Percentiles rank a stretch among this genome's conserved stretches.
Evolutionary conservation across 2,888 invertebrate genomes (phyloP).

Genomic region (Tricholauxania praeusta): DNA sequence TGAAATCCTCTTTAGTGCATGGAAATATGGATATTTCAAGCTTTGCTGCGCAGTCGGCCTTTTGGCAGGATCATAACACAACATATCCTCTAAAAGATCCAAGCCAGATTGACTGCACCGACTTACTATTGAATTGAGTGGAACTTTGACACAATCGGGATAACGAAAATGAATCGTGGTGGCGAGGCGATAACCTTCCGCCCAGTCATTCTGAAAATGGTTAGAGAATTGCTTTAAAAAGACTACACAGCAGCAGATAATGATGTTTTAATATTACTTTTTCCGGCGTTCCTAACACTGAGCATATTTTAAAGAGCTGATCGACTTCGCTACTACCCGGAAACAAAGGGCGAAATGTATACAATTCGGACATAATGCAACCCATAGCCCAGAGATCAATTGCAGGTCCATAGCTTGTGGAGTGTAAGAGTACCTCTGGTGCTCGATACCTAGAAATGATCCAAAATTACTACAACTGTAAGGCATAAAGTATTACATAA

Average conservation of each 20-base stretch:
- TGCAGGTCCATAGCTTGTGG: conserved; percentile 95
- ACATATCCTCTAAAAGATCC: conserved; percentile 84
- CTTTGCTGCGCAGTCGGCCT: conserved; percentile 92
- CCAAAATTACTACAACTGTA: neutral
- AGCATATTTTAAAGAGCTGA: conserved; percentile 95
- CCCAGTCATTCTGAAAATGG: conserved; percentile 82
- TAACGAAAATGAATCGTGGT: conserved; percentile 96
- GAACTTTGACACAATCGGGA: conserved; percentile 87
- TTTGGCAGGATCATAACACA: conserved; percentile 92
- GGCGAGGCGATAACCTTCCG: conserved; percentile 94
- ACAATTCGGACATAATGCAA: conserved; percentile 97
- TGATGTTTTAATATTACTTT: conserved; percentile 70
- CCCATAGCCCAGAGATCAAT: conserved; percentile 99
- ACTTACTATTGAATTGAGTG: conserved; percentile 83
- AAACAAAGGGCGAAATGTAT: conserved; percentile 93
- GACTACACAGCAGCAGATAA: neutral
- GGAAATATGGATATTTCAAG: conserved; percentile 75
- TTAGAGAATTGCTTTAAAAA: neutral
- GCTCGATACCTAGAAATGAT: conserved; percentile 81
- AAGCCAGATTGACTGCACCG: conserved; percentile 87
- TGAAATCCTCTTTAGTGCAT: conserved; percentile 64
- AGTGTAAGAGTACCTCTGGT: conserved; percentile 94
- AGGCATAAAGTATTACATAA: neutral
- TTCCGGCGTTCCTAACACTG: conserved; percentile 91
- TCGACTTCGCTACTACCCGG: conserved; percentile 98